phyloP scores from a whole-genome alignment of 2,888 invertebrate species.

The Lycocerus yunnanus region DNA sequence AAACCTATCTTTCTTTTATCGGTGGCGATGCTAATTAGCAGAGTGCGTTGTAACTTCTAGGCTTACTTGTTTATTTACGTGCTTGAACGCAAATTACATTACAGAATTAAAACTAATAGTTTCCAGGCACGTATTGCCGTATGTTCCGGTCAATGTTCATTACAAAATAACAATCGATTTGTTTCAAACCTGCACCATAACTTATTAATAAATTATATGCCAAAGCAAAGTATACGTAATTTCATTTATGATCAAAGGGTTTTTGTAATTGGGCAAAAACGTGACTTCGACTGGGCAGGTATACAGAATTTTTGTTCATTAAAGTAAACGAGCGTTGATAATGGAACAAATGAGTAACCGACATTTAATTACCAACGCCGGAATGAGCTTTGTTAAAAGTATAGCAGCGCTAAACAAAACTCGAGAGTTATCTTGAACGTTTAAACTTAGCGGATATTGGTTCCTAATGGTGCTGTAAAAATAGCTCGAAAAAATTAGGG shows the following conservation, averaged over 20 bases:
- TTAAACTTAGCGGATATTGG: background rate
- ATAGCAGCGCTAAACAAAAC: no score
- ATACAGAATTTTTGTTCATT: background rate
- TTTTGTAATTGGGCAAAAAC: background rate
- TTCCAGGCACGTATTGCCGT: conserved; percentile 14
- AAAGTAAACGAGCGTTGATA: background rate
- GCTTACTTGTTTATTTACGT: conserved; percentile 19
- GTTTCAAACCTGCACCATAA: conserved; percentile 4
- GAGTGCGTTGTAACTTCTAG: conserved; percentile 21
- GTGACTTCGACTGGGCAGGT: background rate
- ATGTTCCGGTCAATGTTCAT: conserved; percentile 10
- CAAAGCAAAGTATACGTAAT: background rate
- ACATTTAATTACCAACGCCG: background rate
- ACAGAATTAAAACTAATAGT: conserved; percentile 21
- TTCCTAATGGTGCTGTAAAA: no score
- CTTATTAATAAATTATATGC: conserved; percentile 5
- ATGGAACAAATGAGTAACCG: background rate
- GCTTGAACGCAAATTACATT: conserved; percentile 18
- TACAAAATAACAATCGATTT: conserved; percentile 15
- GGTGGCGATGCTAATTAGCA: conserved; percentile 21
- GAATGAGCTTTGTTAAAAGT: no score
- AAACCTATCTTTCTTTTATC: conserved; percentile 8
- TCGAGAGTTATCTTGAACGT: background rate
- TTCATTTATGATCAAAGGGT: background rate
- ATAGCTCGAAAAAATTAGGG: no score